phyloP scores from a whole-genome alignment of 2,113 vertebrate genomes.

The Tachysurus fulvidraco region DNA sequence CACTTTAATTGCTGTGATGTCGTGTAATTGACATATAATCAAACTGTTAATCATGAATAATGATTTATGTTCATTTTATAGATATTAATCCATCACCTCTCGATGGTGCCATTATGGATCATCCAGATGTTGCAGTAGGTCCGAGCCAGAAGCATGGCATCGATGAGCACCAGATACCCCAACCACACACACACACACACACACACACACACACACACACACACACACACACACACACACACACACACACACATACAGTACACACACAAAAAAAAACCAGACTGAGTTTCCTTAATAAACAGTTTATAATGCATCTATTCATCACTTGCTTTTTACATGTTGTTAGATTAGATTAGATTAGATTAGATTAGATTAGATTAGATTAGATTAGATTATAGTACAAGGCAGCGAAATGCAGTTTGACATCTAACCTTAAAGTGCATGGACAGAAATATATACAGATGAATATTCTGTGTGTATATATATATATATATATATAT shows the following conservation, averaged over 20 bases:
- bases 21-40: not conserved
- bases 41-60: not conserved
- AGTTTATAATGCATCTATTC: not conserved
- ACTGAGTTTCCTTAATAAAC: not conserved
- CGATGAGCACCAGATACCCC: constrained; percentile 90
- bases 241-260: constrained; percentile 14
- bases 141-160: constrained; percentile 86
- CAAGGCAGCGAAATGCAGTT: no score
- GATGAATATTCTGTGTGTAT: no score
- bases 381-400: no score
- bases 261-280: no score
- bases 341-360: no score
- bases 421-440: no score
- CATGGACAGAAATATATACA: no score
- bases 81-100: constrained; percentile 79
- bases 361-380: no score
- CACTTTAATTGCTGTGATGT: not conserved
- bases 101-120: constrained; percentile 98
- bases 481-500: no score
- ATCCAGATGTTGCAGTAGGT: constrained; percentile 99
- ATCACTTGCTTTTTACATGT: not conserved
- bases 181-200: constrained; percentile 72
- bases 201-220: constrained; percentile 8
- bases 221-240: constrained; percentile 62
- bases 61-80: not conserved